Evolutionary conservation across 1,140 invertebrate genomes (phyloP).

Genomic region (Drosophila ironensis): DNA sequence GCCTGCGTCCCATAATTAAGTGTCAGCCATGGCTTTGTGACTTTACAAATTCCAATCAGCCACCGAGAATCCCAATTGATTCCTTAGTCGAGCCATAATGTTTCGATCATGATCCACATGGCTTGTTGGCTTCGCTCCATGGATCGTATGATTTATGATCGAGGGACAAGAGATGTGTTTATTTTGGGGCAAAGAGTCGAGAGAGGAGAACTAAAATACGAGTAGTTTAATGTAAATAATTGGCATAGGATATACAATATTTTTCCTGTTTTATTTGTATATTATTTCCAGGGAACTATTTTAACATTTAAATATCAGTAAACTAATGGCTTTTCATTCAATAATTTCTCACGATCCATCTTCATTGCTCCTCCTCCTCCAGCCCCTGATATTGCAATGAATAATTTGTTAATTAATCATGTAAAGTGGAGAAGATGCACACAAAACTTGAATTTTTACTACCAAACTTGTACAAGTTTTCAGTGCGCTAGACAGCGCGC

Average conservation of each 20-base stretch:
- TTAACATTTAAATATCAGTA: background rate
- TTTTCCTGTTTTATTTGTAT: too few relatives aligned
- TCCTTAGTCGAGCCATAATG: slow-evolving; percentile 41
- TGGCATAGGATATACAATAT: too few relatives aligned
- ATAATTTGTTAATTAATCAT: slow-evolving; percentile 77
- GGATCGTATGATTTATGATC: slow-evolving; percentile 64
- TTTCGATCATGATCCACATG: slow-evolving; percentile 40
- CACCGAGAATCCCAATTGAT: slow-evolving; percentile 27
- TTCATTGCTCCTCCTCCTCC: background rate
- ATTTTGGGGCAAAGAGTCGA: background rate
- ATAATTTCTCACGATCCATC: slow-evolving; percentile 58
- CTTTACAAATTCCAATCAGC: slow-evolving; percentile 77
- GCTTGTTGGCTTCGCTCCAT: slow-evolving; percentile 14
- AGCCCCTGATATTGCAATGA: slow-evolving; percentile 35
- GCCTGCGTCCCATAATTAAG: slow-evolving; percentile 68
- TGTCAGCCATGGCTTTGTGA: slow-evolving; percentile 74
- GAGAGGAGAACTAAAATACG: too few relatives aligned
- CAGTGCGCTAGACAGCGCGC: slow-evolving; percentile 26
- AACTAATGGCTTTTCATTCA: background rate
- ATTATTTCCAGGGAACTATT: too few relatives aligned
- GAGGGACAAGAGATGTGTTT: slow-evolving; percentile 7
- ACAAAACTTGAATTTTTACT: slow-evolving; percentile 49
- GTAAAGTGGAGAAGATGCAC: slow-evolving; percentile 31
- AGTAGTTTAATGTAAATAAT: too few relatives aligned
- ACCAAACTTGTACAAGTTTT: slow-evolving; percentile 29